Conservation (phyloP, 1,140 invertebrate species). For the Arion vulgaris region DNA sequence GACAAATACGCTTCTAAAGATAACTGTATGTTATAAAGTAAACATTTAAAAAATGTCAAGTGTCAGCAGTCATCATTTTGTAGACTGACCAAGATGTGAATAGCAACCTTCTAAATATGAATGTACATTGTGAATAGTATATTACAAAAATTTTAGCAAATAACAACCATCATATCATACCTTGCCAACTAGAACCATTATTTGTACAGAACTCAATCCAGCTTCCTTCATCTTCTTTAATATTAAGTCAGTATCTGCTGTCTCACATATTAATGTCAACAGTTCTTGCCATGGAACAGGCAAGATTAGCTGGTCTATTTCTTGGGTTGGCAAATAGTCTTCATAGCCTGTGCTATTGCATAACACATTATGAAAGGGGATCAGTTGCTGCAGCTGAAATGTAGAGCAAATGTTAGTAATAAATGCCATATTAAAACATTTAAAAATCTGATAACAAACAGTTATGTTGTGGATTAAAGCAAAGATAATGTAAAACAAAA, state of each 20-base stretch:
- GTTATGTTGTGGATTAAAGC: too few relatives aligned
- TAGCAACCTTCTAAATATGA: not conserved
- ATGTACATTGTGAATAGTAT: not conserved
- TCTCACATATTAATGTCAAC: not conserved
- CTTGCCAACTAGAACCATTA: not conserved
- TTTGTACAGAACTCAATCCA: not conserved
- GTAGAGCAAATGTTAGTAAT: not conserved
- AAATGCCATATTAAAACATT: too few relatives aligned
- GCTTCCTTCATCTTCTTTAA: conserved; percentile 9
- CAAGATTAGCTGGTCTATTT: not conserved
- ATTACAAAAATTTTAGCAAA: not conserved
- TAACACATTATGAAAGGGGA: not conserved
- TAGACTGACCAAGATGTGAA: too few relatives aligned
- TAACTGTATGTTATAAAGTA: too few relatives aligned
- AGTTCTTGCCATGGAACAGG: conserved; percentile 5
- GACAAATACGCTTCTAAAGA: too few relatives aligned
- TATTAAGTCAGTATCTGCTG: not conserved
- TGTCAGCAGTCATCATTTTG: too few relatives aligned
- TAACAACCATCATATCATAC: not conserved
- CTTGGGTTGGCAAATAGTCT: not conserved
- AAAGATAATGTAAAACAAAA: too few relatives aligned
- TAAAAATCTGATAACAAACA: too few relatives aligned
- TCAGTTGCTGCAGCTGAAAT: conserved; percentile 25
- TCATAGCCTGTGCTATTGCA: conserved; percentile 11
- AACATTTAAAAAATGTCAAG: too few relatives aligned